Conservation (phyloP, 2,797 vertebrate genomes). For the Scyliorhinus canicula region DNA sequence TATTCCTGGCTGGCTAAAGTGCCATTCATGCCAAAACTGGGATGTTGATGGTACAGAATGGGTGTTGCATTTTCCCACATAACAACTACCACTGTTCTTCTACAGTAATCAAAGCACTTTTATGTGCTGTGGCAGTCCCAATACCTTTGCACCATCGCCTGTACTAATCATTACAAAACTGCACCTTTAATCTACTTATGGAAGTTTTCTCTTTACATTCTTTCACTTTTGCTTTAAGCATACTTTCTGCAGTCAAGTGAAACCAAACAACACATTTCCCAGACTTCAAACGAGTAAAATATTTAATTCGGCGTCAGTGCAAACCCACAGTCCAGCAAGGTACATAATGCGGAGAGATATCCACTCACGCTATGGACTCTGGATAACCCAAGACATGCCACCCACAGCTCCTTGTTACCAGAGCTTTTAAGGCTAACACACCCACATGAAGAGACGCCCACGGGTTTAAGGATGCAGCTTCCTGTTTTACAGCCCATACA, state of each 20-base stretch:
- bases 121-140: no score
- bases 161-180: background rate
- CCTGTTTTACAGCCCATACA: background rate
- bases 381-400: conserved; percentile 29
- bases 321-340: conserved; percentile 33
- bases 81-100: no score
- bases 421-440: background rate
- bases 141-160: background rate
- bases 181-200: conserved; percentile 11
- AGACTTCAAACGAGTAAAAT: conserved; percentile 64
- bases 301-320: conserved; percentile 64
- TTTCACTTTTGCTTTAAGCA: conserved; percentile 46
- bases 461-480: background rate
- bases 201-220: background rate
- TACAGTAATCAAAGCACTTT: background rate
- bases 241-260: conserved; percentile 66
- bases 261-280: conserved; percentile 66
- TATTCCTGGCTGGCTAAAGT: background rate
- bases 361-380: conserved; percentile 37
- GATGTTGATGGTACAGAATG: background rate
- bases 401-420: conserved; percentile 21
- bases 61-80: background rate
- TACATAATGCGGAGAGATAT: conserved; percentile 30
- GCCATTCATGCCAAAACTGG: background rate
- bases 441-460: background rate